These are phyloP conservation scores for Lagopus leucura DNA, from an alignment of 2,113 vertebrate species.

Conservation along the genomic window DNA sequence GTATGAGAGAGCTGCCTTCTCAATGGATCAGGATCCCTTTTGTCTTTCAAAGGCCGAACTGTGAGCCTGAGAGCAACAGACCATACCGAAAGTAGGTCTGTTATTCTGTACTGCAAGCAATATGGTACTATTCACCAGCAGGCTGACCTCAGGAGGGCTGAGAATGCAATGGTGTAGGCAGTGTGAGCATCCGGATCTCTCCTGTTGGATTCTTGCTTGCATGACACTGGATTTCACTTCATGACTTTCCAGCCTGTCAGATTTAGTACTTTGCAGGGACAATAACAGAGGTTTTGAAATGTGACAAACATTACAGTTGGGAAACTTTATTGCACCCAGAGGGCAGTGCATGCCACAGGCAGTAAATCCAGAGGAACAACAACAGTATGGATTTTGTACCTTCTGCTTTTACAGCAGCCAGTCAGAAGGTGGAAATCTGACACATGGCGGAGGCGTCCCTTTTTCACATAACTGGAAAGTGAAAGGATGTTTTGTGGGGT, in stretches of 20 bases:
- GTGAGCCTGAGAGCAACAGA: neutral
- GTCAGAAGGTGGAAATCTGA: neutral
- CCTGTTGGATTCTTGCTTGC: neutral
- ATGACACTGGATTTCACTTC: neutral
- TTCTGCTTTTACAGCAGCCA: conserved; percentile 9
- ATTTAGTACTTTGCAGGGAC: conserved; percentile 17
- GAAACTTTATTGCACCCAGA: neutral
- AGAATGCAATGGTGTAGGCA: neutral
- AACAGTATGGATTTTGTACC: neutral
- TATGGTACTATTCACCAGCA: no score
- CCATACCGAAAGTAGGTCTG: neutral
- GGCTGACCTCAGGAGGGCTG: neutral
- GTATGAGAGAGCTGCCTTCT: neutral
- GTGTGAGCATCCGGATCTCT: no score
- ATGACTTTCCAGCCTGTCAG: neutral
- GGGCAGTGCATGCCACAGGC: conserved; percentile 1
- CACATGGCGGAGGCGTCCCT: neutral
- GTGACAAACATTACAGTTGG: conserved; percentile 17
- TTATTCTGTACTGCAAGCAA: neutral
- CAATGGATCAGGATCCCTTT: neutral
- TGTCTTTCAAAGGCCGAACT: neutral
- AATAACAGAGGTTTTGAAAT: neutral
- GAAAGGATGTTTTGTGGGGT: neutral
- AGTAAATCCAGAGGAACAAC: conserved; percentile 39
- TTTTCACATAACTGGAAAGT: neutral